Conservation (phyloP, 2,113 vertebrate genomes). For the Procavia capensis region DNA sequence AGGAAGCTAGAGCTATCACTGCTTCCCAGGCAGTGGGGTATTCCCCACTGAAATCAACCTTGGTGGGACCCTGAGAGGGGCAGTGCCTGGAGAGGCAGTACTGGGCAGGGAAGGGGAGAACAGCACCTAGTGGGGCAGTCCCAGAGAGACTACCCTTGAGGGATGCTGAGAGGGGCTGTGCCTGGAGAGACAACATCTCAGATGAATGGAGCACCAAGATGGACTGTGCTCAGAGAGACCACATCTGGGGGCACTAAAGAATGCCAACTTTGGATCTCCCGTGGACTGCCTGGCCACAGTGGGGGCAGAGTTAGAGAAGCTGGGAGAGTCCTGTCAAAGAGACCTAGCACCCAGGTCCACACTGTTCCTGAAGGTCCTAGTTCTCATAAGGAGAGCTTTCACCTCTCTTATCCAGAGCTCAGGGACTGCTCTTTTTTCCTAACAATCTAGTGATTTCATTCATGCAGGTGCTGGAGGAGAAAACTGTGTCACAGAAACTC, state of each 20-base stretch:
- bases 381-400: background rate
- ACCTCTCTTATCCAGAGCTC: background rate
- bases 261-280: background rate
- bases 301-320: background rate
- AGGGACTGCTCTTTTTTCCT: background rate
- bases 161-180: too few species aligned
- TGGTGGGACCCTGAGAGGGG: too few species aligned
- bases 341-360: background rate
- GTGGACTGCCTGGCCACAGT: background rate
- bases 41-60: background rate
- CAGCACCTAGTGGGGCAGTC: too few species aligned
- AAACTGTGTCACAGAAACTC: accelerated
- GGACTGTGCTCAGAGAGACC: too few species aligned
- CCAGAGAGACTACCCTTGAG: too few species aligned
- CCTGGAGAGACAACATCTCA: too few species aligned
- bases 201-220: too few species aligned
- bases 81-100: too few species aligned
- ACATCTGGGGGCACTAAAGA: background rate
- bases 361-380: background rate
- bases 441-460: background rate
- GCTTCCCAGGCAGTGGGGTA: background rate
- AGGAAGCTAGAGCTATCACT: background rate
- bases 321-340: background rate
- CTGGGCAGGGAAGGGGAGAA: too few species aligned
- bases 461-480: background rate